These are phyloP conservation scores for Drosophila orosa DNA, from an alignment of 1,140 invertebrate species.

Conservation along the genomic window DNA sequence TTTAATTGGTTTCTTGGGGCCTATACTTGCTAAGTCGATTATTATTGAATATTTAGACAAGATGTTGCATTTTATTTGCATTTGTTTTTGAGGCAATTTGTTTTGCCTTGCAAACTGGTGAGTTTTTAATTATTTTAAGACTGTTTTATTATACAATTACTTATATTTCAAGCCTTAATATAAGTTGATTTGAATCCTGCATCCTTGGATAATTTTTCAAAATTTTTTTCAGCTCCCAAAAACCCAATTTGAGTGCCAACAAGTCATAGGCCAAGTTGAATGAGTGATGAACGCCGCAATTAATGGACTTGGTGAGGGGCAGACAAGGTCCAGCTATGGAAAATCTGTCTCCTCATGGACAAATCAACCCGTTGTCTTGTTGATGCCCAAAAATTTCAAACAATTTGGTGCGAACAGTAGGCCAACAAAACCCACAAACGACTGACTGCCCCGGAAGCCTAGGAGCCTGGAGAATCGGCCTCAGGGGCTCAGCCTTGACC, in stretches of 20 bases:
- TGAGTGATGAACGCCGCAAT: slow-evolving; percentile 18
- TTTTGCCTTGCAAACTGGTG: too few relatives aligned
- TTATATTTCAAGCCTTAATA: neutral
- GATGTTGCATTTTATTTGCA: neutral
- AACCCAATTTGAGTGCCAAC: neutral
- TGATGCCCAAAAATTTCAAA: slow-evolving; percentile 7
- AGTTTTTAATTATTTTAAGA: too few relatives aligned
- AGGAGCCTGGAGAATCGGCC: neutral
- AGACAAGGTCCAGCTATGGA: neutral
- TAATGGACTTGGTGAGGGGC: slow-evolving; percentile 8
- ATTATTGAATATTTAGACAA: neutral
- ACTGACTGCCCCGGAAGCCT: slow-evolving; percentile 15
- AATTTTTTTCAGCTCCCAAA: neutral
- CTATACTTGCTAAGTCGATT: neutral
- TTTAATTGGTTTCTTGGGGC: neutral
- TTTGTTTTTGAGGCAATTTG: neutral
- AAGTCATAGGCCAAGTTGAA: neutral
- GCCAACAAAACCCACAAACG: slow-evolving; percentile 7
- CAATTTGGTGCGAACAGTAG: slow-evolving; percentile 32
- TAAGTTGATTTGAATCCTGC: neutral
- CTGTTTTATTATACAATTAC: neutral
- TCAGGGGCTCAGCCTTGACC: slow-evolving; percentile 40
- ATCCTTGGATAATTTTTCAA: neutral
- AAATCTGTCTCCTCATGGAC: slow-evolving; percentile 3
- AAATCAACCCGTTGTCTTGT: slow-evolving; percentile 11